A percentile compares a stretch with the other conserved stretches of the same genome.
These are phyloP conservation scores for Peromyscus eremicus DNA, from an alignment of 2,797 vertebrate genomes.

Conservation along the genomic window DNA sequence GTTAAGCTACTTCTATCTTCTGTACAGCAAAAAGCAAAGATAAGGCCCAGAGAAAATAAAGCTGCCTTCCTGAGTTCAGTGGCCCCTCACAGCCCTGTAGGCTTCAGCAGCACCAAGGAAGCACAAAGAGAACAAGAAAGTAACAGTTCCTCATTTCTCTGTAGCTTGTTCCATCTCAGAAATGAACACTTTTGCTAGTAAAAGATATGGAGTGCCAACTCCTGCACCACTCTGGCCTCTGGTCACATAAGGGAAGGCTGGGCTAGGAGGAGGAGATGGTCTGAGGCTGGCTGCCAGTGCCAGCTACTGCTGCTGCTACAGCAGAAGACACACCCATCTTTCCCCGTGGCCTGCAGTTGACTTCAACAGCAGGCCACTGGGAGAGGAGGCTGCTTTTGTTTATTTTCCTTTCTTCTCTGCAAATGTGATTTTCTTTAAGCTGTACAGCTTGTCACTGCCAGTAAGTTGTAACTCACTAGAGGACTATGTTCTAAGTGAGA, in stretches of 20 bases:
- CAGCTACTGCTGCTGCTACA: neutral
- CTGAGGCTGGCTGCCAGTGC: neutral
- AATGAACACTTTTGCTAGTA: conserved; percentile 47
- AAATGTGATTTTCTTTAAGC: conserved; percentile 74
- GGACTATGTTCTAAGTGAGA: conserved; percentile 60
- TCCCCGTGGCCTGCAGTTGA: neutral
- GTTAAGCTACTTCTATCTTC: conserved; percentile 47
- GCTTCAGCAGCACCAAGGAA: conserved; percentile 16
- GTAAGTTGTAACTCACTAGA: conserved; percentile 63
- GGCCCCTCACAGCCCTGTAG: neutral
- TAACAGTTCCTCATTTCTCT: neutral
- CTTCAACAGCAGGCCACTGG: neutral
- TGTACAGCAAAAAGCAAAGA: conserved; percentile 57
- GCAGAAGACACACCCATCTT: conserved; percentile 1
- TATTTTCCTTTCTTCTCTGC: conserved; percentile 66
- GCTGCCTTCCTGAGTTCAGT: neutral
- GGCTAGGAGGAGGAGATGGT: neutral
- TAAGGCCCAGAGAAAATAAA: conserved; percentile 50
- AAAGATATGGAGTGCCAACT: conserved; percentile 7
- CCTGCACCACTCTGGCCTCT: neutral
- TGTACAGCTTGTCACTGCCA: conserved; percentile 63
- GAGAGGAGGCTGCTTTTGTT: conserved; percentile 40
- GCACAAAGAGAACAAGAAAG: conserved; percentile 40
- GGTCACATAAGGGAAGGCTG: neutral
- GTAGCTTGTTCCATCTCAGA: conserved; percentile 42